These are phyloP conservation scores for Pissodes strobi DNA, from an alignment of 1,140 invertebrate genomes.

Conservation along the genomic window DNA sequence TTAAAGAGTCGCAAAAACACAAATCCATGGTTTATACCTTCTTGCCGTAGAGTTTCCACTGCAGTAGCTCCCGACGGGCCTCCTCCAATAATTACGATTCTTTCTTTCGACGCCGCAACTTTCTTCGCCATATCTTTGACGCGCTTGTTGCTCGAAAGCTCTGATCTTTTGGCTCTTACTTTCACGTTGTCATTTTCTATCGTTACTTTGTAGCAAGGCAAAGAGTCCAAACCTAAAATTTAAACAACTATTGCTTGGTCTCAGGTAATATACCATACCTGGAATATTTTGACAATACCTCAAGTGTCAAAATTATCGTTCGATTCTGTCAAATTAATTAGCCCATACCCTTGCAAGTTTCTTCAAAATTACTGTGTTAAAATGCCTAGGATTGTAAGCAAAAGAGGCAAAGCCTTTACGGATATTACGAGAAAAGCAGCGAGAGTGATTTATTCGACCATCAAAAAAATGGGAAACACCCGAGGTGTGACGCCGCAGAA, in stretches of 20 bases:
- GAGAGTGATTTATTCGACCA: slow-evolving; percentile 23
- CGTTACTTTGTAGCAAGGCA: slow-evolving; percentile 80
- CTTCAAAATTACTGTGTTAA: not conserved
- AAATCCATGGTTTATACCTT: slow-evolving; percentile 59
- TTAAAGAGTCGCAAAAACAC: not conserved
- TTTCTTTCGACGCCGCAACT: slow-evolving; percentile 58
- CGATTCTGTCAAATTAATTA: not conserved
- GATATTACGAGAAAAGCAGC: slow-evolving; percentile 1
- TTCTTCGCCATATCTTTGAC: slow-evolving; percentile 65
- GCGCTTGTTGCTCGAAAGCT: slow-evolving; percentile 66
- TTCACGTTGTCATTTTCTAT: slow-evolving; percentile 70
- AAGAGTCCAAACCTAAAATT: slow-evolving; percentile 85
- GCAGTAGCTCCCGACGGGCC: slow-evolving; percentile 85
- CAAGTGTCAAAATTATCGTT: not conserved
- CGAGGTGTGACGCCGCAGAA: slow-evolving; percentile 26
- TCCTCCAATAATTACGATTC: slow-evolving; percentile 81
- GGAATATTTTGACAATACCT: too few species aligned
- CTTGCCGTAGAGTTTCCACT: slow-evolving; percentile 84
- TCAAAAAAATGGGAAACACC: slow-evolving; percentile 26
- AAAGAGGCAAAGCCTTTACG: not conserved
- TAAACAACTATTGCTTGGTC: too few species aligned
- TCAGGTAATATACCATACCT: too few species aligned
- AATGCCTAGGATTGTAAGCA: not conserved
- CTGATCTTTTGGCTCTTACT: slow-evolving; percentile 68
- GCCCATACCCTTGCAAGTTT: not conserved